phyloP scores from a whole-genome alignment of 2,113 vertebrate species.

The Sinosuthora webbiana region DNA sequence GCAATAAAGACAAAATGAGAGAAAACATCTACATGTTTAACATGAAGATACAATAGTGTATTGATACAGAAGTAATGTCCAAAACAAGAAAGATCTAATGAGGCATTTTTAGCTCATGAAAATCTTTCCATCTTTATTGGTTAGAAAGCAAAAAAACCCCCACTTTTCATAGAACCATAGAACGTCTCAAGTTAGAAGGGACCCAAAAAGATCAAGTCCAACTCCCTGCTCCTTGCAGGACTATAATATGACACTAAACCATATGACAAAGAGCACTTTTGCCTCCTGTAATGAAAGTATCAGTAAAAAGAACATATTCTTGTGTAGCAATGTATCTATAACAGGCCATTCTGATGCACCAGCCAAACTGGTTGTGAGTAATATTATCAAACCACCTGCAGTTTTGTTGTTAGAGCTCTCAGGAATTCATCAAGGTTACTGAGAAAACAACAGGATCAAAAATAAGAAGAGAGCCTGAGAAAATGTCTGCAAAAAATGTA shows the following conservation, averaged over 20 bases:
- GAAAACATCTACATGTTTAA: neutral
- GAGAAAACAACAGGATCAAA: too few species aligned
- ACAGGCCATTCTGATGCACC: too few species aligned
- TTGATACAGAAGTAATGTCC: neutral
- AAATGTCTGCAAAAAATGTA: too few species aligned
- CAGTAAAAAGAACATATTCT: neutral
- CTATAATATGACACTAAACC: neutral
- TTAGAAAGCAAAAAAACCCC: neutral
- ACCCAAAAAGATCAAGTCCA: neutral
- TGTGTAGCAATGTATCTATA: too few species aligned
- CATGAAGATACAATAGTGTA: neutral
- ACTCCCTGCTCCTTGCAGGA: neutral
- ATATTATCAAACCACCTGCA: too few species aligned
- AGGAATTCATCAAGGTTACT: too few species aligned
- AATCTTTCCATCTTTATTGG: neutral
- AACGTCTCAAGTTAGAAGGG: neutral
- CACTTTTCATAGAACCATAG: neutral
- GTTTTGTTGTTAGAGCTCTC: too few species aligned
- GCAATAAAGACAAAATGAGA: neutral
- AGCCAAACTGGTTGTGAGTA: too few species aligned
- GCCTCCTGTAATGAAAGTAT: neutral
- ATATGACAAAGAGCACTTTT: neutral
- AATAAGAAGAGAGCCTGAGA: too few species aligned
- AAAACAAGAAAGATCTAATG: neutral
- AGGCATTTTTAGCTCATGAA: neutral